Percentiles rank a stretch among this genome's conserved stretches.
These are phyloP conservation scores for Morelia viridis DNA, from an alignment of 2,797 vertebrate genomes.

Conservation along the genomic window DNA sequence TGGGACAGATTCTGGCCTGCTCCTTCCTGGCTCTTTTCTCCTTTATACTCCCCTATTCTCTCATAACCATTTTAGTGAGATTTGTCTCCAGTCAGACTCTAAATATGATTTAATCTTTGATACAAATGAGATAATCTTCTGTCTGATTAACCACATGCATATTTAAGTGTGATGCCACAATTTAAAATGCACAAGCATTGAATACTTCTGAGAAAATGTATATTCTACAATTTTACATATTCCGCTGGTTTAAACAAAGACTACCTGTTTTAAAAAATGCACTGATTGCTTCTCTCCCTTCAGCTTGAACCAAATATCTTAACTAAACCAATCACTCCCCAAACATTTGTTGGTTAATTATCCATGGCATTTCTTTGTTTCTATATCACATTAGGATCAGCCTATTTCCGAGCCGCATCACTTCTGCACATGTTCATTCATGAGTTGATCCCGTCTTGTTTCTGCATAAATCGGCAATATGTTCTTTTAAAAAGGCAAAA, in stretches of 20 bases:
- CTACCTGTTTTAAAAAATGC: not conserved
- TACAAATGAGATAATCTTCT: not conserved
- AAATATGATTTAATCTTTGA: not conserved
- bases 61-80: not conserved
- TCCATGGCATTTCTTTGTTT: not conserved
- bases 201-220: not conserved
- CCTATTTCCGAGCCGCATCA: too few species aligned
- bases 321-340: not conserved
- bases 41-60: not conserved
- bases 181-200: not conserved
- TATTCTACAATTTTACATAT: not conserved
- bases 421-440: not conserved
- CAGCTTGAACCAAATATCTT: not conserved
- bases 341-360: not conserved
- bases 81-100: not conserved
- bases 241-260: not conserved
- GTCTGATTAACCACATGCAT: not conserved
- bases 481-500: not conserved
- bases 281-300: not conserved
- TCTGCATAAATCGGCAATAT: not conserved
- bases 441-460: not conserved
- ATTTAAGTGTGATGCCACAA: not conserved
- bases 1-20: not conserved
- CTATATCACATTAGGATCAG: not conserved
- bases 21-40: not conserved